phyloP scores from a whole-genome alignment of 2,797 vertebrate genomes.

The Myotis vivesi region DNA sequence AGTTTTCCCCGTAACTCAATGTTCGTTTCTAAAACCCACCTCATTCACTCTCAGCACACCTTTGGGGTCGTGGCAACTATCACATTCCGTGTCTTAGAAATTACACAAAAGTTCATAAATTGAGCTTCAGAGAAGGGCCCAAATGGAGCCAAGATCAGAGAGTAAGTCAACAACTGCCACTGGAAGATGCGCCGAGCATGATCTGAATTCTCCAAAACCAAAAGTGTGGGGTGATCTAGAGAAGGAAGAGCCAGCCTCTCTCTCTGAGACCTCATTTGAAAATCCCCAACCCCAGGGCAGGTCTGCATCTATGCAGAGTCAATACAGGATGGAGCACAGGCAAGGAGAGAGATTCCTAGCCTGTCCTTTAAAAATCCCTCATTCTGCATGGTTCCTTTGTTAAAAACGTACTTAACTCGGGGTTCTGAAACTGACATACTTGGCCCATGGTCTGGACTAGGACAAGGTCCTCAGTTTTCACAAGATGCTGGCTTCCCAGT shows the following conservation, averaged over 20 bases:
- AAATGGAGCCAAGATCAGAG: background rate
- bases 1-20: background rate
- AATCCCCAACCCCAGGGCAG: no score
- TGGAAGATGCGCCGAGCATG: accelerated
- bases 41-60: background rate
- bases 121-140: background rate
- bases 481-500: background rate
- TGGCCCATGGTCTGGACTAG: background rate
- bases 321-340: background rate
- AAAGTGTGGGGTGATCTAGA: accelerated
- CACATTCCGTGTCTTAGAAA: background rate
- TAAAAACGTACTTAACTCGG: background rate
- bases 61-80: background rate
- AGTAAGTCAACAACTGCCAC: background rate
- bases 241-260: background rate
- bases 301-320: background rate
- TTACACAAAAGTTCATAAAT: background rate
- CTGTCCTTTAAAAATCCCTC: background rate
- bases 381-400: background rate
- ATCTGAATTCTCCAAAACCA: background rate
- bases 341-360: background rate
- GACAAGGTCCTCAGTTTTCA: background rate
- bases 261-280: background rate
- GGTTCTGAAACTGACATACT: background rate
- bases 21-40: background rate